Conservation (phyloP, 1,140 invertebrate species). For the Zaprionus kolodkinae region DNA sequence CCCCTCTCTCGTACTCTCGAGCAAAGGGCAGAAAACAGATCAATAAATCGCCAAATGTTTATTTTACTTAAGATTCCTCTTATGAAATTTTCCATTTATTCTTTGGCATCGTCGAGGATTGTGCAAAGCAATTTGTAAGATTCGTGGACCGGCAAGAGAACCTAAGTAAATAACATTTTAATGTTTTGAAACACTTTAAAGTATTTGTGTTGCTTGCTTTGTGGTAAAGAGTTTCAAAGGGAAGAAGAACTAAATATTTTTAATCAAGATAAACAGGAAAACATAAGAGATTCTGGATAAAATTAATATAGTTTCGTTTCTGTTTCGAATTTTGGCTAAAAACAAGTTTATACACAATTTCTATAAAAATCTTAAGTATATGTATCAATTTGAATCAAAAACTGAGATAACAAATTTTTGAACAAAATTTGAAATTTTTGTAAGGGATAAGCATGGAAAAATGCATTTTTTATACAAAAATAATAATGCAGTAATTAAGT, state of each 20-base stretch:
- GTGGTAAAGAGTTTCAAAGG: not conserved
- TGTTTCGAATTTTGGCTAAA: no score
- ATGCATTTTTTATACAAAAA: no score
- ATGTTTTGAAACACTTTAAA: not conserved
- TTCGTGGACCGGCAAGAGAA: not conserved
- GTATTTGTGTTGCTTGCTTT: not conserved
- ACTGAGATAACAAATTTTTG: no score
- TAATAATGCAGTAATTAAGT: no score
- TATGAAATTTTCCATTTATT: not conserved
- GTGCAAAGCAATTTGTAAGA: not conserved
- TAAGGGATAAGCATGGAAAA: no score
- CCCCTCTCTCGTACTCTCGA: not conserved
- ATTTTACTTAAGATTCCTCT: not conserved
- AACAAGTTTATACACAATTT: no score
- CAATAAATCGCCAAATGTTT: constrained; percentile 21
- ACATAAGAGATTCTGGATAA: no score
- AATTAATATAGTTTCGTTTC: no score
- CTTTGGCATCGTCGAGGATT: not conserved
- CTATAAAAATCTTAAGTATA: no score
- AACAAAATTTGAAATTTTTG: no score
- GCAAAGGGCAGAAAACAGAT: not conserved
- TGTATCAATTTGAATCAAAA: no score
- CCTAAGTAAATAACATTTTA: not conserved
- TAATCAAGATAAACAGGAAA: no score
- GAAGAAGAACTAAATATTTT: not conserved